phyloP scores from a whole-genome alignment of 1,140 invertebrate species.

The Megalopta genalis region DNA sequence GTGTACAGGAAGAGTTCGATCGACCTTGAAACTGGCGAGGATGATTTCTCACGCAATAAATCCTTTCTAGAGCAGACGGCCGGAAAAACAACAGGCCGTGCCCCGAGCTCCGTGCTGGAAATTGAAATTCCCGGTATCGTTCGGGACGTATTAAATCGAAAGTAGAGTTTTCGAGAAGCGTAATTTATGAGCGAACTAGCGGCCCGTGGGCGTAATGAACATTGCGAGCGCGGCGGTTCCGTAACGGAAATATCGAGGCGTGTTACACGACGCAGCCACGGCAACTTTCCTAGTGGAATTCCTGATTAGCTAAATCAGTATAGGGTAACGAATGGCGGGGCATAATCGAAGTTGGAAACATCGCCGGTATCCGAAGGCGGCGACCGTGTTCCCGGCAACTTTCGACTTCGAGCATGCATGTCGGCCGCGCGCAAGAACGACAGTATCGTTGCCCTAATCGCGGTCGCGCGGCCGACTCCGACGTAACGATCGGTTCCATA shows the following conservation, averaged over 20 bases:
- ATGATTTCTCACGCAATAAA: no score
- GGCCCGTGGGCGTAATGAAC: not conserved
- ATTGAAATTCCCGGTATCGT: no score
- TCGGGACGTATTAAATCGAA: no score
- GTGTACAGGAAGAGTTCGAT: no score
- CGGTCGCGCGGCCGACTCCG: not conserved
- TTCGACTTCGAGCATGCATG: not conserved
- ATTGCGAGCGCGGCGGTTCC: not conserved
- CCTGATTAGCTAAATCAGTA: constrained; percentile 13
- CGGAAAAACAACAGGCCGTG: no score
- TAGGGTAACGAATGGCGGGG: not conserved
- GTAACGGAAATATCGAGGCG: not conserved
- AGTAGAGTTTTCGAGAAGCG: no score
- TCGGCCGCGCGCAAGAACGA: no score
- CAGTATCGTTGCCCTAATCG: not conserved
- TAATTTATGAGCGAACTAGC: no score
- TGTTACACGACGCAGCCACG: not conserved
- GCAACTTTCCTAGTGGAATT: constrained; percentile 8
- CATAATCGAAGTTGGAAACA: constrained; percentile 3
- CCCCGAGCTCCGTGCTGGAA: no score
- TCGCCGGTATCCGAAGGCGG: not conserved
- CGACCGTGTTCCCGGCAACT: not conserved
- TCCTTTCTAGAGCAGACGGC: no score
- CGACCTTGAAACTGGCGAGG: no score
- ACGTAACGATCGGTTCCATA: constrained; percentile 2